Conservation (phyloP, 1,140 invertebrate genomes). For the Ceratina japonica region DNA sequence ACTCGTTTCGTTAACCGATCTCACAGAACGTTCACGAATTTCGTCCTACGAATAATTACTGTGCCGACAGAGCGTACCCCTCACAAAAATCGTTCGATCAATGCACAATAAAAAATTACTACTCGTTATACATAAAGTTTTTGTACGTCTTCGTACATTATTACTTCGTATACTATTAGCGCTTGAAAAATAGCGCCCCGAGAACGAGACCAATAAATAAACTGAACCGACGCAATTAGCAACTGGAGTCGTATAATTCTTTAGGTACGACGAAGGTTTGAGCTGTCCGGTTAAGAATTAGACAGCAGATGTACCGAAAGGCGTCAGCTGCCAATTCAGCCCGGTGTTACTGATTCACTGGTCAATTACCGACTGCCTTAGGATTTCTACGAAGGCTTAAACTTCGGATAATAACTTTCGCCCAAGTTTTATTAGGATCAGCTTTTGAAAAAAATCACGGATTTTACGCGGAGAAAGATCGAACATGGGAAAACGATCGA, state of each 20-base stretch:
- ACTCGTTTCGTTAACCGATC: neutral
- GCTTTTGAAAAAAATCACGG: no score
- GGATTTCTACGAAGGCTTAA: neutral
- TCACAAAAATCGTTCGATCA: neutral
- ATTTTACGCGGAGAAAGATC: no score
- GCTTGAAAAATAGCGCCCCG: no score
- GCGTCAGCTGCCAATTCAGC: slow-evolving; percentile 72
- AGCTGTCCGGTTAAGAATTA: slow-evolving; percentile 58
- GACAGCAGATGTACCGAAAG: slow-evolving; percentile 71
- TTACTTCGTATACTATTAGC: no score
- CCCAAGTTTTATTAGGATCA: no score
- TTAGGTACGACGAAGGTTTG: slow-evolving; percentile 4
- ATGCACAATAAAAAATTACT: no score
- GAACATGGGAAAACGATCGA: neutral
- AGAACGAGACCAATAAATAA: neutral
- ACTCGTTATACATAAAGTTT: neutral
- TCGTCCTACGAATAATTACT: neutral
- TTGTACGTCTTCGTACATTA: no score
- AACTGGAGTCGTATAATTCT: neutral
- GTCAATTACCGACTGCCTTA: slow-evolving; percentile 13
- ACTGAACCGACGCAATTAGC: slow-evolving; percentile 5
- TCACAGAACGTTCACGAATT: no score
- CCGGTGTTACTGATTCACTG: slow-evolving; percentile 68
- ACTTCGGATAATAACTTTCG: neutral
- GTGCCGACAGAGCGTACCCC: no score